These are phyloP conservation scores for Euphydryas editha DNA, from an alignment of 2,888 invertebrate genomes.

Conservation along the genomic window DNA sequence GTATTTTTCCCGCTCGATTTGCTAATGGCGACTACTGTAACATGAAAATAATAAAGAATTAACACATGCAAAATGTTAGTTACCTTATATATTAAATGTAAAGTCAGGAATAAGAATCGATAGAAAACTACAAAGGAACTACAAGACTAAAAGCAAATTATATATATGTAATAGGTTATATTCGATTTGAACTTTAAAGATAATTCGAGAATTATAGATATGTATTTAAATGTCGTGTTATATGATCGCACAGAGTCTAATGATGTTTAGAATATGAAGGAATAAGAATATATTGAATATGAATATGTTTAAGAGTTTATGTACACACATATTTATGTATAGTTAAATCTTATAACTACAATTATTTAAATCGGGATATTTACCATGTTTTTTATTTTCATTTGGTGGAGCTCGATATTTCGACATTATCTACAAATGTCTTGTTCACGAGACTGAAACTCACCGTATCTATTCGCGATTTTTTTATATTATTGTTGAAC, in stretches of 20 bases:
- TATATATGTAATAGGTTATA: neutral
- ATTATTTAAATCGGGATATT: too few species aligned
- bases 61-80: conserved; percentile 8
- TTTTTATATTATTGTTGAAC: too few species aligned
- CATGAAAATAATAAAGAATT: conserved; percentile 25
- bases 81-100: neutral
- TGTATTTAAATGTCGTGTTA: neutral
- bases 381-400: too few species aligned
- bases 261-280: conserved; percentile 15
- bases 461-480: too few species aligned
- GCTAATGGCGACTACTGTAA: conserved; percentile 79
- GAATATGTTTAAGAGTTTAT: conserved; percentile 27
- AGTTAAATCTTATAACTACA: too few species aligned
- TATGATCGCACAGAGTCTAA: conserved; percentile 6
- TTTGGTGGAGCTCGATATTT: too few species aligned
- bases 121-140: neutral
- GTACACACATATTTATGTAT: conserved; percentile 27
- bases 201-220: neutral
- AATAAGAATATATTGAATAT: conserved; percentile 30
- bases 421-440: too few species aligned
- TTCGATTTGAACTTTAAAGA: neutral
- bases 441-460: too few species aligned
- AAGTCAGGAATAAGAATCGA: neutral
- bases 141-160: neutral
- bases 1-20: conserved; percentile 64